These are phyloP conservation scores for Sarcophaga bullata DNA, from an alignment of 1,140 invertebrate genomes.

Conservation along the genomic window DNA sequence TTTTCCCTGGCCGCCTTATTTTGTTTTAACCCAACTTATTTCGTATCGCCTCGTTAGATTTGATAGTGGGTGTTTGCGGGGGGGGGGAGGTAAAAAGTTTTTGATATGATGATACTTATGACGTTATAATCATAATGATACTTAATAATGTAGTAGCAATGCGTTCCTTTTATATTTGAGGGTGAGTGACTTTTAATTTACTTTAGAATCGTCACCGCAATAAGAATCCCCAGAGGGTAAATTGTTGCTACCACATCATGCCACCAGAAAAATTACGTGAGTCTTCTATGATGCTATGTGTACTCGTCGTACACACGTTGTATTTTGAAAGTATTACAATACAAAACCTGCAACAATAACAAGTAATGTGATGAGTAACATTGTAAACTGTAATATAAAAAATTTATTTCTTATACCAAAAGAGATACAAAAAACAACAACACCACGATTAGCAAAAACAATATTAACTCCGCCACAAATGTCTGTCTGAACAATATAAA, in stretches of 20 bases:
- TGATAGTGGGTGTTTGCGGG: not conserved
- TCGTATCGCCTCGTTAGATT: not conserved
- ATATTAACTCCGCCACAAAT: too few relatives aligned
- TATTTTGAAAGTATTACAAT: not conserved
- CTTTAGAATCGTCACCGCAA: constrained; percentile 55
- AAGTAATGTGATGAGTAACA: not conserved
- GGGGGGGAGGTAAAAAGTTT: not conserved
- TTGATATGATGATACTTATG: constrained; percentile 23
- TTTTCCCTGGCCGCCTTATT: constrained; percentile 51
- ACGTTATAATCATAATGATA: constrained; percentile 30
- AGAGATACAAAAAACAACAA: too few relatives aligned
- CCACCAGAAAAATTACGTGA: not conserved
- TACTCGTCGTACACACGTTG: too few relatives aligned
- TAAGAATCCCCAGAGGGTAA: constrained; percentile 34
- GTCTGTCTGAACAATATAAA: too few relatives aligned
- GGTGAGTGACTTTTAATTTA: constrained; percentile 65
- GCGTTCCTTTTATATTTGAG: constrained; percentile 34
- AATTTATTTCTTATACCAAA: not conserved
- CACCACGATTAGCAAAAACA: too few relatives aligned
- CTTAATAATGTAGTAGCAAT: not conserved
- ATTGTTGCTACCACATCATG: not conserved
- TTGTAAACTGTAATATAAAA: not conserved
- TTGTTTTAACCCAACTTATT: constrained; percentile 31
- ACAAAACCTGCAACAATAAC: not conserved
- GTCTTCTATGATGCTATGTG: too few relatives aligned